These are phyloP conservation scores for Crenichthys baileyi DNA, from an alignment of 2,797 vertebrate genomes.

Conservation along the genomic window DNA sequence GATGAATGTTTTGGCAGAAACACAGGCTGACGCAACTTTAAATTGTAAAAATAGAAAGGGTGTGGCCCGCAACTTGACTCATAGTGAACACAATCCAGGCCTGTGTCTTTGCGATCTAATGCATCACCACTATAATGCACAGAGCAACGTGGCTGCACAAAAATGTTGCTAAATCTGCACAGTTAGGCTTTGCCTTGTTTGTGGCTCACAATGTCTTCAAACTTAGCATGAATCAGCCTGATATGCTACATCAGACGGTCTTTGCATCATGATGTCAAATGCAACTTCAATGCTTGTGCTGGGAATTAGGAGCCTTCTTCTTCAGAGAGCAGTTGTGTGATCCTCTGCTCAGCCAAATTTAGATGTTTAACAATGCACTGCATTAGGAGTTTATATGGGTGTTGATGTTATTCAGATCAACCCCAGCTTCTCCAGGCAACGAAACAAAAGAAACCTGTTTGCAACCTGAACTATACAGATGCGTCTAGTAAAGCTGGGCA, in stretches of 20 bases:
- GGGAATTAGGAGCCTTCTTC: constrained; percentile 18
- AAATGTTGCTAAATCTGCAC: constrained; percentile 22
- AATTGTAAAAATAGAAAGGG: constrained; percentile 57
- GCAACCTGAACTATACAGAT: constrained; percentile 1
- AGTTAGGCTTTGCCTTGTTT: constrained; percentile 39
- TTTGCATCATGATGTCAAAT: constrained; percentile 31
- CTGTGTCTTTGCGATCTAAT: constrained; percentile 38
- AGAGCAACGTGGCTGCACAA: constrained; percentile 8
- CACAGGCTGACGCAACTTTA: constrained; percentile 31
- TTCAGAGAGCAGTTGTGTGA: neutral
- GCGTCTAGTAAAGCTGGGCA: constrained; percentile 8
- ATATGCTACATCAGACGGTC: constrained; percentile 14
- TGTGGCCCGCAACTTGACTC: constrained; percentile 71
- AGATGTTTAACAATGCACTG: neutral
- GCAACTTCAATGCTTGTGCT: constrained; percentile 17
- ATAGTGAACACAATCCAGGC: constrained; percentile 43
- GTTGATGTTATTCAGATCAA: constrained; percentile 18
- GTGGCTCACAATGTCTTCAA: constrained; percentile 18
- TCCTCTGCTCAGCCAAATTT: neutral
- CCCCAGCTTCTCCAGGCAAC: constrained; percentile 5
- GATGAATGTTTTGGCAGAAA: constrained; percentile 38
- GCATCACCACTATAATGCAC: constrained; percentile 38
- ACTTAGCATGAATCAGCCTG: constrained; percentile 23
- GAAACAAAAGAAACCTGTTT: constrained; percentile 20
- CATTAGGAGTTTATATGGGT: constrained; percentile 10